Conservation (phyloP, 2,113 vertebrate genomes). For the Caloenas nicobarica region DNA sequence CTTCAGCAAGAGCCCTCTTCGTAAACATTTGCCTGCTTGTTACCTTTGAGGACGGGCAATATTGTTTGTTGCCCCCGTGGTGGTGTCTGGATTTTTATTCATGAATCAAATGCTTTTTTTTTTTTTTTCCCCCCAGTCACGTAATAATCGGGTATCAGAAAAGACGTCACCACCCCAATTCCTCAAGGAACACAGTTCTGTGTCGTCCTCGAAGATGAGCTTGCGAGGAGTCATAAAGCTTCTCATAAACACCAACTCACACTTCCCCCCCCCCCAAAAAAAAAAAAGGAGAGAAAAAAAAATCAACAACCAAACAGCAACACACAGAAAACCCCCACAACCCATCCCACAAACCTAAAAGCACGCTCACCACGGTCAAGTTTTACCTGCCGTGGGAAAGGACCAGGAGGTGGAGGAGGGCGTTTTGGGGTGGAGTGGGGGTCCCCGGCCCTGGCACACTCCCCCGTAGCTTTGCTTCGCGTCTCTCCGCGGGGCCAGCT, state of each 20-base stretch:
- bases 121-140: conserved; percentile 82
- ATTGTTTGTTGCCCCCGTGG: conserved; percentile 83
- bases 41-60: conserved; percentile 84
- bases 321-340: neutral
- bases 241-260: conserved; percentile 82
- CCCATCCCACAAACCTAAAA: neutral
- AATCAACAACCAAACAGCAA: neutral
- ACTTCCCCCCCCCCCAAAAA: neutral
- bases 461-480: neutral
- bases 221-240: conserved; percentile 85
- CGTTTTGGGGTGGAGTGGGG: neutral
- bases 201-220: conserved; percentile 90
- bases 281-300: neutral
- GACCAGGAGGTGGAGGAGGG: neutral
- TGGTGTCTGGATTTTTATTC: conserved; percentile 91
- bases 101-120: conserved; percentile 81
- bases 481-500: neutral
- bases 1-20: conserved; percentile 75
- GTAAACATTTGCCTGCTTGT: conserved; percentile 85
- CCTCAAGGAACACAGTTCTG: conserved; percentile 93
- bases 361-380: neutral
- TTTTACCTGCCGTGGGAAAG: neutral
- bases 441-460: neutral
- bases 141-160: conserved; percentile 93
- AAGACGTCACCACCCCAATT: conserved; percentile 95